These are phyloP conservation scores for Carettochelys insculpta DNA, from an alignment of 2,113 vertebrate genomes.

Conservation along the genomic window DNA sequence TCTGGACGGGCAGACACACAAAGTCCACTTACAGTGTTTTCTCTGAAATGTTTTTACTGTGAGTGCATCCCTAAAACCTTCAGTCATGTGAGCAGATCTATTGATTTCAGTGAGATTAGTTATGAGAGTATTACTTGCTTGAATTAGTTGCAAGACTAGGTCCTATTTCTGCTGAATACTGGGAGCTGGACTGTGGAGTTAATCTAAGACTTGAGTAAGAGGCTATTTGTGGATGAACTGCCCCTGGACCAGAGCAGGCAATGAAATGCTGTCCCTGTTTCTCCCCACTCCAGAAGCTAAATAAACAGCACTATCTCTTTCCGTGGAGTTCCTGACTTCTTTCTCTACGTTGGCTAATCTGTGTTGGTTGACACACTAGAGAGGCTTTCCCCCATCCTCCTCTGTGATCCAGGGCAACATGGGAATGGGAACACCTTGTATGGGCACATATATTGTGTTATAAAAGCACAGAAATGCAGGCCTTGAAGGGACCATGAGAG, in stretches of 20 bases:
- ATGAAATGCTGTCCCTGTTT: background rate
- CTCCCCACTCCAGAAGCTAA: background rate
- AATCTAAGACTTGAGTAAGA: background rate
- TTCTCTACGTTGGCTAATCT: background rate
- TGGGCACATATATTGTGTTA: background rate
- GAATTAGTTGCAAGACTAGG: background rate
- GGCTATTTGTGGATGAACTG: background rate
- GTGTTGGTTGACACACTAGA: background rate
- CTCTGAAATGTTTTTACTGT: background rate
- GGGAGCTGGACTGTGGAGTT: constrained; percentile 1
- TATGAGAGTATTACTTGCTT: background rate
- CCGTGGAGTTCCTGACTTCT: background rate
- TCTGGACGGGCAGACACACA: constrained; percentile 12
- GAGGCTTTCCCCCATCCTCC: background rate
- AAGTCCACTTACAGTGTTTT: background rate
- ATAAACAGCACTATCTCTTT: background rate
- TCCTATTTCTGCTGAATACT: background rate
- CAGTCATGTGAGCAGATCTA: background rate
- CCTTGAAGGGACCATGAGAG: background rate
- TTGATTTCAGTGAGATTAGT: constrained; percentile 7
- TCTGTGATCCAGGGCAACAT: background rate
- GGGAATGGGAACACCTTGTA: background rate
- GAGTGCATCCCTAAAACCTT: background rate
- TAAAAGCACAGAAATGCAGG: background rate
- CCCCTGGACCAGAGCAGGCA: background rate